phyloP scores from a whole-genome alignment of 2,113 vertebrate species.

The Nestor notabilis region DNA sequence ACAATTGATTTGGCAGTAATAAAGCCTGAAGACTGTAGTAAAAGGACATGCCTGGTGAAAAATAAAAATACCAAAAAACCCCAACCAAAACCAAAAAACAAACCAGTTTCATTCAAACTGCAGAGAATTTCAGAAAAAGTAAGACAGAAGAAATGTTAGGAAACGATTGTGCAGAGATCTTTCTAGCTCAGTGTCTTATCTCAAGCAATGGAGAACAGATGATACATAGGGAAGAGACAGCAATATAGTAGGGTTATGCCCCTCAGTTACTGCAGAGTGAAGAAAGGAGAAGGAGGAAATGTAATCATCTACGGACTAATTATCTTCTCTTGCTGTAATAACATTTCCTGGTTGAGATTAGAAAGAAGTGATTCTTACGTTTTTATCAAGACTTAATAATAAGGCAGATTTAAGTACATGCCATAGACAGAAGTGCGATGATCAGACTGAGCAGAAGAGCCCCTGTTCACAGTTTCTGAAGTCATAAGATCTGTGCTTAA shows the following conservation, averaged over 20 bases:
- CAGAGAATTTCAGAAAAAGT: not conserved
- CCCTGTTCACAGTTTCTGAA: not conserved
- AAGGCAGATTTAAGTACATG: not conserved
- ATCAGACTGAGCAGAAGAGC: not conserved
- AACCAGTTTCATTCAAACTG: not conserved
- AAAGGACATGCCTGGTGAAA: not conserved
- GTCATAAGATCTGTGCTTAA: not conserved
- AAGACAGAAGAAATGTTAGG: not conserved
- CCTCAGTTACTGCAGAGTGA: not conserved
- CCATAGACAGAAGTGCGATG: fast-evolving
- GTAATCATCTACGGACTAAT: not conserved
- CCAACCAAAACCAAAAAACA: too few species aligned
- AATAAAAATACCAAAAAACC: not conserved
- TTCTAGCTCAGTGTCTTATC: not conserved
- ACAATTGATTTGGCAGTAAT: not conserved
- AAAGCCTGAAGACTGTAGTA: not conserved
- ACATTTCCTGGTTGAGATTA: not conserved
- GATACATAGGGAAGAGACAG: not conserved
- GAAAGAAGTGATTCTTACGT: not conserved
- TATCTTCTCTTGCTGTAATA: not conserved
- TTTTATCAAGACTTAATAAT: not conserved
- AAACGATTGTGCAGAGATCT: not conserved
- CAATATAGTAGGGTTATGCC: not conserved
- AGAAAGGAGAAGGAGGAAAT: not conserved
- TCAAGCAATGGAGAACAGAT: not conserved